phyloP scores from a whole-genome alignment of 1,140 invertebrate genomes.

The Drosophila melanica region DNA sequence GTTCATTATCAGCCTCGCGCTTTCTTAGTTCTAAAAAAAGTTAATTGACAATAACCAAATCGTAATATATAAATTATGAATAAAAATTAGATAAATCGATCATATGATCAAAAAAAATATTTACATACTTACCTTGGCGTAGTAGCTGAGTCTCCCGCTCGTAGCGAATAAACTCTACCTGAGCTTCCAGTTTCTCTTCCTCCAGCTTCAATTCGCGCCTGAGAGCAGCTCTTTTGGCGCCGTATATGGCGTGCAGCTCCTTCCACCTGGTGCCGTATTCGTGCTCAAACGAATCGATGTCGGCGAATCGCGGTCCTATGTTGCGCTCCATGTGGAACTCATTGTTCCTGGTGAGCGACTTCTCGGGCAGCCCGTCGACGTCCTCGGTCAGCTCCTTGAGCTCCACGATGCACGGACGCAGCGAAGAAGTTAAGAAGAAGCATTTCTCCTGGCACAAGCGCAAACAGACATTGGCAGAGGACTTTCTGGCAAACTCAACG shows the following conservation, averaged over 20 bases:
- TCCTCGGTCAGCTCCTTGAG: constrained; percentile 94
- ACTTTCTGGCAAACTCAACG: constrained; percentile 97
- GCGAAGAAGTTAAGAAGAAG: constrained; percentile 95
- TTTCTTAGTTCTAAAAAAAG: constrained; percentile 89
- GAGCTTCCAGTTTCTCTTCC: constrained; percentile 95
- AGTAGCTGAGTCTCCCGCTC: constrained; percentile 95
- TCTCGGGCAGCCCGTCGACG: constrained; percentile 96
- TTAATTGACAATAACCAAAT: background rate
- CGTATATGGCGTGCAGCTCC: constrained; percentile 94
- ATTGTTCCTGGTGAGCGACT: constrained; percentile 92
- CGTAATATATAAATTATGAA: no score
- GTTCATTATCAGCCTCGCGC: constrained; percentile 93
- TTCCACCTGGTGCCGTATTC: constrained; percentile 98
- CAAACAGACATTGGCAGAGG: constrained; percentile 93
- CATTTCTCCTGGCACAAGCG: constrained; percentile 95
- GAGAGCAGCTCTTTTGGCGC: constrained; percentile 93
- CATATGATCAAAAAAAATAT: no score
- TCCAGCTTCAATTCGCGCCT: constrained; percentile 95
- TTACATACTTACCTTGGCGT: constrained; percentile 88
- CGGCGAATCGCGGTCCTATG: constrained; percentile 95
- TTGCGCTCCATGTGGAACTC: constrained; percentile 92
- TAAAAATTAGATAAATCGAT: no score
- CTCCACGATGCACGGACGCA: constrained; percentile 95
- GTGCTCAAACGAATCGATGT: constrained; percentile 94
- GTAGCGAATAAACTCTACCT: constrained; percentile 96